phyloP scores from a whole-genome alignment of 1,140 invertebrate species.

The Pogonomyrmex barbatus region DNA sequence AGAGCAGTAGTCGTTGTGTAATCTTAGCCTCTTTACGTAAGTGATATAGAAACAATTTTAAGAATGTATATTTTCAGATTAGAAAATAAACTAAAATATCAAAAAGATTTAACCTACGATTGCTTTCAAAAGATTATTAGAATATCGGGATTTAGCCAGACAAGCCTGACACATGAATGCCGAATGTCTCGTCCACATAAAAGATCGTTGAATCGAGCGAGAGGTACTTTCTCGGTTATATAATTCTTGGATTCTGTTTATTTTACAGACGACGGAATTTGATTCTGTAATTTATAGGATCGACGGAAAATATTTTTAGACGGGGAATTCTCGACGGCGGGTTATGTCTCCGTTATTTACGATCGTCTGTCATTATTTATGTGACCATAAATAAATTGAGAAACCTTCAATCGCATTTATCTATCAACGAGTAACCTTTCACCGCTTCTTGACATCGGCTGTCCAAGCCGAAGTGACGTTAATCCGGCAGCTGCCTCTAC shows the following conservation, averaged over 20 bases:
- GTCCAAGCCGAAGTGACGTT: conserved; percentile 43
- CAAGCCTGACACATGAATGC: too few relatives aligned
- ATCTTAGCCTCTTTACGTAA: too few relatives aligned
- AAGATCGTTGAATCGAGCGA: not conserved
- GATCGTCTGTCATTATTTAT: conserved; percentile 51
- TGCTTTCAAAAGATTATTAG: too few relatives aligned
- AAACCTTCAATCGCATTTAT: conserved; percentile 40
- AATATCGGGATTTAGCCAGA: too few relatives aligned
- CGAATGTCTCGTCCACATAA: too few relatives aligned
- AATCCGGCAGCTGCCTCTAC: conserved; percentile 46
- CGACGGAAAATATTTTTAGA: conserved; percentile 13
- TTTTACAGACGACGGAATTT: conserved; percentile 6
- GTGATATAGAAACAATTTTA: too few relatives aligned
- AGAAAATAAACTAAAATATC: too few relatives aligned
- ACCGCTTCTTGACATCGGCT: conserved; percentile 31
- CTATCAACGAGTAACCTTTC: conserved; percentile 50
- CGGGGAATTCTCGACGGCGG: conserved; percentile 28
- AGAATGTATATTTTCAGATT: too few relatives aligned
- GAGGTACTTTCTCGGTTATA: conserved; percentile 17
- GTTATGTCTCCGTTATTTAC: conserved; percentile 46
- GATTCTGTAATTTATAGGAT: conserved; percentile 50
- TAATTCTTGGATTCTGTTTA: conserved; percentile 17
- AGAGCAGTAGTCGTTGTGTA: too few relatives aligned
- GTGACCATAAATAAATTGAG: conserved; percentile 53
- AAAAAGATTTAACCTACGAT: too few relatives aligned